Base-by-base conservation (phyloP, 2,888 invertebrate species). In the Microdon myrmicae region DNA sequence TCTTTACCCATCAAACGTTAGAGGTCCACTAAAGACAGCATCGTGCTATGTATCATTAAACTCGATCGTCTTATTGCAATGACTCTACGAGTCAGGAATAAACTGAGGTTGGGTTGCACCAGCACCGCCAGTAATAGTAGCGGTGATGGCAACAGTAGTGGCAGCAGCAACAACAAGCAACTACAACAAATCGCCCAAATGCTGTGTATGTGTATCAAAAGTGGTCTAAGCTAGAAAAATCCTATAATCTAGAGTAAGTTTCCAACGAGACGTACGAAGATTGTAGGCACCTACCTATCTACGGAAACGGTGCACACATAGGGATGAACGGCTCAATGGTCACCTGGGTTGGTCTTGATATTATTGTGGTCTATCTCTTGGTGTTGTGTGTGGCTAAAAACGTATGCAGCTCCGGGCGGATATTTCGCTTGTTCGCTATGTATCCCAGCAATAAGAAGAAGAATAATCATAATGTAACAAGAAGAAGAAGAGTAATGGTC, bases 1-100 rank as follows among this genome's bases (percentile, higher is more conserved):
- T 69, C 69, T 67, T 39, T 29, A 67, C 68, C 51, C 68, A 68
- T 67, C 69, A 69, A 68, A 69, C 69, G 69, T 66, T 69, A 67
- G 67, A 67, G 54, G 59, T 60, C 67, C 58, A 69, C 67, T 67
- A 67, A 67, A 67, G 67, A 58, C 56, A 61, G 56, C 67, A 64
- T 61, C 56, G 48, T 54, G 44, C 56, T 64, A 54, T 61, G 64
- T 67, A 64, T 67, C 67, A 67, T 67, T 64, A 64, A 67, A 67
- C 64, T 67, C 55, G 64, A 58, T 59, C 60, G 60, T 39, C 59
- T 59, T 67, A 59, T 45, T 60, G 64, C 47, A 58, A 58, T 64
- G 47, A 44, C 45, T 51, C 22, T 47, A 43, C n/a, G 23, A 56
- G 56, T 47, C 56, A 56, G 61, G 56, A 64, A 56, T 56, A 32